phyloP scores from a whole-genome alignment of 2,113 vertebrate genomes.

The Microtus pennsylvanicus region DNA sequence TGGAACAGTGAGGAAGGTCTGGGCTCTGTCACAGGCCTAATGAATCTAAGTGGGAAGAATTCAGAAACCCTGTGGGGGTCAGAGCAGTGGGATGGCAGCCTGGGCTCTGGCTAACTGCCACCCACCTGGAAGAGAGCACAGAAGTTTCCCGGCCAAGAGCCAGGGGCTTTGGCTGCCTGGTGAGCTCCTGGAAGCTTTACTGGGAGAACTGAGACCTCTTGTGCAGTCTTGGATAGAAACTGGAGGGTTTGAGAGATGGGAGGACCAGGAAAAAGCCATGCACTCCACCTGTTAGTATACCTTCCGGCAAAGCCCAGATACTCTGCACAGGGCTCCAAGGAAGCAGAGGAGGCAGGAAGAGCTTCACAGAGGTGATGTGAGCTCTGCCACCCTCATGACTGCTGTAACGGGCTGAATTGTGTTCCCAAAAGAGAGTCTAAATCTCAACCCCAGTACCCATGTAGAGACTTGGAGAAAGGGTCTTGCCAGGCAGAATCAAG shows the following conservation, averaged over 20 bases:
- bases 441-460: neutral
- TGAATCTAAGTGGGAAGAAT: neutral
- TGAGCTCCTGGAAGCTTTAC: neutral
- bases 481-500: neutral
- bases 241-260: neutral
- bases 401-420: fast-evolving
- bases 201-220: neutral
- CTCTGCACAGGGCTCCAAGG: neutral
- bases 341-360: neutral
- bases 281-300: neutral
- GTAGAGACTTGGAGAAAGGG: neutral
- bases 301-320: neutral
- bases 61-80: neutral
- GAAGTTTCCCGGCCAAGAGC: neutral
- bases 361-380: no score
- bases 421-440: neutral
- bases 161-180: neutral
- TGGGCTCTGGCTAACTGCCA: neutral
- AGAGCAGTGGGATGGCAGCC: neutral
- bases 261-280: neutral
- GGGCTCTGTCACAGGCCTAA: neutral
- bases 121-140: neutral
- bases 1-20: neutral
- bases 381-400: neutral
- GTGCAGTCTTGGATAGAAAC: neutral